A percentile compares a stretch with the other conserved stretches of the same genome.
Evolutionary conservation across 2,113 vertebrate species (phyloP).

Genomic region (Elanus axillaris): DNA sequence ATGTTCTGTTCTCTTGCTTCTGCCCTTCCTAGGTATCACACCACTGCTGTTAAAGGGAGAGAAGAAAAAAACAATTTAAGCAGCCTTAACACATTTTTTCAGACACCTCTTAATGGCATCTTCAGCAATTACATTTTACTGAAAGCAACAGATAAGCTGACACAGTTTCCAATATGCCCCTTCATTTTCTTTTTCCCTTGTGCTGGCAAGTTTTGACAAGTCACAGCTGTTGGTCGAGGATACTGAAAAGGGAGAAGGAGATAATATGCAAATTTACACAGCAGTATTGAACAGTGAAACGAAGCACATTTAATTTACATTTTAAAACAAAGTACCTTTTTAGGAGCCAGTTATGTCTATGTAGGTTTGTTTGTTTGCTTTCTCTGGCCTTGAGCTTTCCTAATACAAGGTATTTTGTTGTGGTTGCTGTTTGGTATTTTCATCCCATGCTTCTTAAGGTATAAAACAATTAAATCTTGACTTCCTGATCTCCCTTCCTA

Average conservation of each 20-base stretch:
- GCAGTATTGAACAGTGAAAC: background rate
- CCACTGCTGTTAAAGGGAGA: background rate
- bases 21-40: constrained; percentile 20
- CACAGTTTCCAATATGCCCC: constrained; percentile 51
- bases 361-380: background rate
- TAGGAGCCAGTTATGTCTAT: background rate
- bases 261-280: constrained; percentile 61
- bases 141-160: constrained; percentile 53
- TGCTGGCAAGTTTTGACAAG: constrained; percentile 66
- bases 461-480: constrained; percentile 24
- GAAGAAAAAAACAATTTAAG: background rate
- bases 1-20: background rate
- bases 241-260: constrained; percentile 46
- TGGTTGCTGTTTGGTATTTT: background rate
- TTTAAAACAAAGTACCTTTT: background rate
- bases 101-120: constrained; percentile 46
- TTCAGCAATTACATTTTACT: constrained; percentile 62
- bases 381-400: background rate
- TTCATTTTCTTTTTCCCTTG: constrained; percentile 52
- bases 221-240: constrained; percentile 64
- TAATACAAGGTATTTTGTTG: background rate
- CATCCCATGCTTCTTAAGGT: background rate
- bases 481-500: background rate
- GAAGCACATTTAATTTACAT: constrained; percentile 52
- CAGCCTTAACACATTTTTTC: constrained; percentile 37